Base-by-base conservation (phyloP, 2,113 vertebrate genomes). In the Cyrtonyx montezumae region DNA sequence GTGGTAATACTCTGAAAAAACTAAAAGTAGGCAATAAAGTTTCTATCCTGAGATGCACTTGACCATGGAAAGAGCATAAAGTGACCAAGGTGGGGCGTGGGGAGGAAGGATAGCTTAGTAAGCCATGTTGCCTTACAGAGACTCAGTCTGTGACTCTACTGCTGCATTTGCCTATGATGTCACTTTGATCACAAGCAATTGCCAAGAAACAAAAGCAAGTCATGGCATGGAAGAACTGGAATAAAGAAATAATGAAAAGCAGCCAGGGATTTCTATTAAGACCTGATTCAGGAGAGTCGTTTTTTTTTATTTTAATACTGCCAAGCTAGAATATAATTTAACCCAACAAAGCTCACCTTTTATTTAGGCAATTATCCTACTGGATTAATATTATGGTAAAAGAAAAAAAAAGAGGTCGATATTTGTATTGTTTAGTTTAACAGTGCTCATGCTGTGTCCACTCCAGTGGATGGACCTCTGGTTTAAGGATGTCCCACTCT, bases 141-240 rank as follows among this genome's bases (percentile, higher is more conserved):
- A 34, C 36, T 85, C 42, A 13, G 4, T 48, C 55, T 82, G 32
- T 3, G 0, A 40, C 83, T 86, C 28, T 15, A n/a, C 71, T 45
- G 30, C 56, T 85, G 17, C 14, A 70, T 87, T 89, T 93, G 58
- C 80, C 83, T 61, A 73, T 21, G 12, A 30, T 59, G 55, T 65
- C 80, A 85, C 94, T 94, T 89, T 73, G 86, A 96, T 78, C 5
- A 65, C 62, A 28, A 78, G 36, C 80, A 94, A 90, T 74, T 90
- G 71, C 45, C 46, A 40, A 68, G 62, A 87, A 95, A 93, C 37
- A 95, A 91, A 93, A 91, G 21, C 58, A 91, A 62, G 66, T 67
- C 34, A 26, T 16, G 30, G 70, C n/a, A 90, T 58, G 3, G 75
- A 81, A 76, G 76, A 85, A 75, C 11, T 67, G 70, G 20, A 73